Base-by-base conservation (phyloP, 2,888 invertebrate species). In the Orthosia incerta region DNA sequence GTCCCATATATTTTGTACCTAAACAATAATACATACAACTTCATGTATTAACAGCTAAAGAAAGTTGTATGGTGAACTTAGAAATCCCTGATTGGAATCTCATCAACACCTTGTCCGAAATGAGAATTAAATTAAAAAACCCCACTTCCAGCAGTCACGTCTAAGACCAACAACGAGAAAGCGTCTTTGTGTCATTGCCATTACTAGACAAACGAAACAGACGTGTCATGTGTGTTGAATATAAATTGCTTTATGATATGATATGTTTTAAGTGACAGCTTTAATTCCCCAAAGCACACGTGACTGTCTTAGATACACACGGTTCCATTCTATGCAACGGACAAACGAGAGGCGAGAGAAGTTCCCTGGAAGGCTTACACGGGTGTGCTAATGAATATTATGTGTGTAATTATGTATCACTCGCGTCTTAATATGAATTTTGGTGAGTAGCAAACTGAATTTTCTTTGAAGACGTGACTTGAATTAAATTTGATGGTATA, bases 381-480 rank as follows among this genome's bases (percentile, higher is more conserved):
- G 69, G 56, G 64, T 85, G 59, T 78, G 74, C 60, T 85, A 79
- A 85, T 82, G 69, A 72, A 82, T 82, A 82, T 71, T 68, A 66
- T 76, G 64, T 68, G 61, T 61, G 53, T 76, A 76, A 82, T 82
- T 76, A 82, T 60, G 57, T 72, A 64, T 67, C 26, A 62, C 53
- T 72, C 56, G 62, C 20, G 53, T 48, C 53, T 71, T 77, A 20
- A 74, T 76, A 23, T 48, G 57, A 53, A 72, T 48, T 79, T 56
- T 55, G 68, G 60, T 45, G n/a, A 79, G 50, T 63, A 59, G 31
- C 23, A 74, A 64, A 78, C 45, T 26, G 26, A 64, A 74, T 55
- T 78, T 62, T 66, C 51, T 66, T 55, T 46, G 13, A 63, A 15
- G 13, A 53, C 62, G 73, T 72, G 57, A 59, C 51, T 63, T 26